A percentile compares a stretch with the other conserved stretches of the same genome.
Conservation (phyloP, 2,888 invertebrate species). For the Polyommatus iphigenia region DNA sequence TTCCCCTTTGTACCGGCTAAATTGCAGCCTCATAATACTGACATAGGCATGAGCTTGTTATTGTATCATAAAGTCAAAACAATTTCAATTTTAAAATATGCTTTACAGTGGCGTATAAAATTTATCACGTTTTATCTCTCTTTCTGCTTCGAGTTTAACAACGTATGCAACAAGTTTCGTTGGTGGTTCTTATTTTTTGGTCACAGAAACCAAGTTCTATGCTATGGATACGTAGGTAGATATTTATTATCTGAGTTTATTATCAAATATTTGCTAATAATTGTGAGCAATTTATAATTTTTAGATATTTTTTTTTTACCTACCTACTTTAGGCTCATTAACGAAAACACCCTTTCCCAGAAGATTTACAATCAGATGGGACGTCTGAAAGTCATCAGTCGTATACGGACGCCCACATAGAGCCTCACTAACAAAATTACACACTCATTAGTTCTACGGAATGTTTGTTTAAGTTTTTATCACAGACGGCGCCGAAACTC, state of each 20-base stretch:
- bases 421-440: conserved; percentile 71
- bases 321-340: conserved; percentile 26
- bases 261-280: too few species aligned
- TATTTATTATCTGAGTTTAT: background rate
- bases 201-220: background rate
- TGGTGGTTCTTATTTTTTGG: background rate
- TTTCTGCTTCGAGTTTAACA: conserved; percentile 29
- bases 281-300: too few species aligned
- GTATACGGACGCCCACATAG: conserved; percentile 63
- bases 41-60: conserved; percentile 30
- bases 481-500: conserved; percentile 61
- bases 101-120: conserved; percentile 5
- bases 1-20: conserved; percentile 44
- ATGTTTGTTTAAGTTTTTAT: conserved; percentile 71
- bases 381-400: conserved; percentile 37
- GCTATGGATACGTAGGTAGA: background rate
- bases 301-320: background rate
- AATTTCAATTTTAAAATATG: conserved; percentile 27
- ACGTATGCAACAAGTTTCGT: conserved; percentile 15
- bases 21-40: conserved; percentile 34
- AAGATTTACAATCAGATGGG: conserved; percentile 39
- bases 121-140: conserved; percentile 18
- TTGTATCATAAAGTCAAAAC: conserved; percentile 31
- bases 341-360: conserved; percentile 55
- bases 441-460: conserved; percentile 75